A percentile compares a stretch with the other conserved stretches of the same genome.
Conservation (phyloP, 2,797 vertebrate species). For the Bucorvus abyssinicus region DNA sequence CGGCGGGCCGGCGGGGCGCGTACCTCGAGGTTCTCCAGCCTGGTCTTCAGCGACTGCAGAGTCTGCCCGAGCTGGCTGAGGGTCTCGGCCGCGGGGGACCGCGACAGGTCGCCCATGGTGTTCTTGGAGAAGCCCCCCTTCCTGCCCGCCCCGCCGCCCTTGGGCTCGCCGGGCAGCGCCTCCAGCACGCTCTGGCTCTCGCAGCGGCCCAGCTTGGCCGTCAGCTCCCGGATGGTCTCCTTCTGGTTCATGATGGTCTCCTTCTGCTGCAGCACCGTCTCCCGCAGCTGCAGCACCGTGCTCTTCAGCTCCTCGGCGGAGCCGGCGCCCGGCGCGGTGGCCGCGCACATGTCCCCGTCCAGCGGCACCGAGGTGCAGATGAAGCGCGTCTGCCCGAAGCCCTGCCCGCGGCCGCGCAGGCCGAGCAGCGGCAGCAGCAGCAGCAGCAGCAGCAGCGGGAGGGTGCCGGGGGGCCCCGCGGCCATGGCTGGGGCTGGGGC, state of each 20-base stretch:
- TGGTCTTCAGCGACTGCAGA: constrained; percentile 92
- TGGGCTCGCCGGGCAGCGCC: constrained; percentile 74
- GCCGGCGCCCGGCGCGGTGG: constrained; percentile 87
- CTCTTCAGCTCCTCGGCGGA: constrained; percentile 89
- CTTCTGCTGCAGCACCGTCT: constrained; percentile 94
- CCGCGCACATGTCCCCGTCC: constrained; percentile 93
- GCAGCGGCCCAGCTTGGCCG: constrained; percentile 90
- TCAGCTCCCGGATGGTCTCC: constrained; percentile 94
- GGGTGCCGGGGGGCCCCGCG: not conserved
- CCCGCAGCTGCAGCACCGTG: constrained; percentile 91
- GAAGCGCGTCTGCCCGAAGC: constrained; percentile 92
- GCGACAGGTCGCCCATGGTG: constrained; percentile 93
- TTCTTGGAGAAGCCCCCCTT: constrained; percentile 84
- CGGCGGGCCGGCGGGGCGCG: not conserved
- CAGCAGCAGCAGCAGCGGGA: not conserved
- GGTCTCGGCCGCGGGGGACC: constrained; percentile 88
- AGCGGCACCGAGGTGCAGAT: constrained; percentile 96
- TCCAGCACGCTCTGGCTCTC: constrained; percentile 89
- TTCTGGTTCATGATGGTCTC: constrained; percentile 96
- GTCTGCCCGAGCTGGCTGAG: constrained; percentile 94
- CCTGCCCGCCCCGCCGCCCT: constrained; percentile 75
- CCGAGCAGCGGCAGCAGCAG: constrained; percentile 77
- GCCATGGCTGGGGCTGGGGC: constrained; percentile 33
- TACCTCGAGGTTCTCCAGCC: constrained; percentile 95
- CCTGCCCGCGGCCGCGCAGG: constrained; percentile 77